Conservation (phyloP, 2,888 invertebrate species). For the Lycaena phlaeas region DNA sequence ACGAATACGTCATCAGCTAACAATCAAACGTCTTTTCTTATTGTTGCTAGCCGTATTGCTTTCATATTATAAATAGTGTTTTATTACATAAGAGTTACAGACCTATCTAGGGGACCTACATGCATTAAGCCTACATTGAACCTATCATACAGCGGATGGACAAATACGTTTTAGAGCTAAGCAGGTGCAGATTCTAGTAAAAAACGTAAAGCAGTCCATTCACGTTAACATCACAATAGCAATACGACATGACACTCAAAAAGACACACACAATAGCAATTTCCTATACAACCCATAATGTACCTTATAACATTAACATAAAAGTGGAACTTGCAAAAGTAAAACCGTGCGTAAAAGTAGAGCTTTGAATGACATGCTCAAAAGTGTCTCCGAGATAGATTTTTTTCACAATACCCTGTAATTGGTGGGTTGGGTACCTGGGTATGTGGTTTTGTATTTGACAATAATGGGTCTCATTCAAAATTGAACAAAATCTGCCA, state of each 20-base stretch:
- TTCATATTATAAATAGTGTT: too few species aligned
- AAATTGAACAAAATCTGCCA: neutral
- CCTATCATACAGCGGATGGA: too few species aligned
- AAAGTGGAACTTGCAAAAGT: constrained; percentile 24
- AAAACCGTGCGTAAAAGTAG: constrained; percentile 16
- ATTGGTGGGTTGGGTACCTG: constrained; percentile 74
- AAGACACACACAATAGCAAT: constrained; percentile 55
- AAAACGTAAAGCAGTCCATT: constrained; percentile 50
- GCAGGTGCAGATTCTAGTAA: constrained; percentile 56
- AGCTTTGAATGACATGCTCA: constrained; percentile 60
- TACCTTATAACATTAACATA: constrained; percentile 17
- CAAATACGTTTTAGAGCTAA: too few species aligned
- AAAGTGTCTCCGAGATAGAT: constrained; percentile 64
- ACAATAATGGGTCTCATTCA: constrained; percentile 31
- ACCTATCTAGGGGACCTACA: too few species aligned
- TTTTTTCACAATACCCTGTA: constrained; percentile 60
- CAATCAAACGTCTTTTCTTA: too few species aligned
- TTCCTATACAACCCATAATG: neutral
- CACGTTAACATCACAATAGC: constrained; percentile 58
- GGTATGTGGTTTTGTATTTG: constrained; percentile 53
- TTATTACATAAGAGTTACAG: too few species aligned
- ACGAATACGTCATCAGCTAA: too few species aligned
- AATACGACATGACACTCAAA: constrained; percentile 69
- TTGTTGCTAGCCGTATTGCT: too few species aligned
- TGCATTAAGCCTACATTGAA: too few species aligned